Base-by-base conservation (phyloP, 2,113 vertebrate species). In the Sarotherodon lohbergeri region DNA sequence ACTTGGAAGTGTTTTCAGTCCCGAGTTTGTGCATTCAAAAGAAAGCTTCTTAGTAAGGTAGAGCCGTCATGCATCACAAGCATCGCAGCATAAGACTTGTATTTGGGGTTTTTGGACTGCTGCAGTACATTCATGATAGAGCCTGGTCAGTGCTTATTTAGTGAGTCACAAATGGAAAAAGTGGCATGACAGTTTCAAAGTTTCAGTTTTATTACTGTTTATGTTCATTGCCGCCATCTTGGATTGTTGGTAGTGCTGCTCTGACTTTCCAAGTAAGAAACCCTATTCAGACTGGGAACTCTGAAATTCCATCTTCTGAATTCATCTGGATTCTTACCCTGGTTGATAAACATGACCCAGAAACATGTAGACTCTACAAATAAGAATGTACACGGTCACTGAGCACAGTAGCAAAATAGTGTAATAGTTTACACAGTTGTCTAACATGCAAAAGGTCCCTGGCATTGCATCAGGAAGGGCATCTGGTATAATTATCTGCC, bases 111-210 rank as follows among this genome's bases (percentile, higher is more conserved):
- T 39, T 10, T 17, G 29, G 10, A 19, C 59, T 36, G 32, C 17
- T 36, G 61, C 36, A n/a, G 32, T 3, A n/a, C 61, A 7, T 27
- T 56, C 55, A 56, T 4, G 32, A 66, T 36, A 0, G 32, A n/a
- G 61, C 61, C 17, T 4, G 61, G 5, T 39, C 32, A 36, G 61
- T 11, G 59, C 29, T 11, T 63, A 63, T 36, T 63, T 63, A 63
- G 9, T 6, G 3, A 63, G 61, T 36, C 61, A 11, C 32, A 0
- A 66, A 63, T 0, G n/a, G 32, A n/a, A 36, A 61, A 36, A 12
- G 17, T 36, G 32, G 2, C 10, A 39, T 13, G 22, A 57, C 22
- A 7, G 22, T 7, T 13, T 14, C 22, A 27, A 57, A 57, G 55
- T 27, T 57, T 14, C 55, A 1, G 2, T 14, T 56, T 13, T 56